These are phyloP conservation scores for Junonia oenone DNA, from an alignment of 2,888 invertebrate species.

Conservation along the genomic window DNA sequence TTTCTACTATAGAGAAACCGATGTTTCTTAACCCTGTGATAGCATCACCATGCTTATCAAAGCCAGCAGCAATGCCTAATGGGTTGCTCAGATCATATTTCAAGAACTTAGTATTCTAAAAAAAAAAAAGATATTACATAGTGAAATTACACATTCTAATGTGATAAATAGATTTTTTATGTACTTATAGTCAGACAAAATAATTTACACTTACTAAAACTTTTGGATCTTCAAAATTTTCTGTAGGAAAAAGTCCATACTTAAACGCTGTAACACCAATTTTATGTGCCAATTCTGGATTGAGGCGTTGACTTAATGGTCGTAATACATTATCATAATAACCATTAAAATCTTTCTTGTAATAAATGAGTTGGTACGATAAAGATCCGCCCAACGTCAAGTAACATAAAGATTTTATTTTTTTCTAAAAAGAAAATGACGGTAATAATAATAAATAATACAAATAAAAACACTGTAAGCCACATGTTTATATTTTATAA, in stretches of 20 bases:
- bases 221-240: constrained; percentile 80
- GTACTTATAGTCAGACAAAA: no score
- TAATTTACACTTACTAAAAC: constrained; percentile 76
- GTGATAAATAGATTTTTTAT: no score
- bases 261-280: constrained; percentile 87
- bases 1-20: constrained; percentile 97
- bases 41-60: constrained; percentile 98
- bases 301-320: constrained; percentile 84
- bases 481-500: background rate
- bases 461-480: background rate
- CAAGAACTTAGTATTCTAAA: constrained; percentile 85
- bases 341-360: constrained; percentile 87
- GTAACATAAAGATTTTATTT: constrained; percentile 83
- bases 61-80: constrained; percentile 98
- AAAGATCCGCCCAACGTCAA: constrained; percentile 83
- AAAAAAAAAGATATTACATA: background rate
- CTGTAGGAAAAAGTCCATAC: constrained; percentile 84
- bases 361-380: constrained; percentile 83
- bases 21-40: constrained; percentile 87
- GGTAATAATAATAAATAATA: background rate
- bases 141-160: no score
- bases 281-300: constrained; percentile 91
- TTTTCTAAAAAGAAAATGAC: constrained; percentile 70
- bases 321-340: constrained; percentile 87
- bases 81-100: constrained; percentile 90